These are phyloP conservation scores for Pocillopora damicornis DNA, from an alignment of 64 coral and sea anemone genomes.

Conservation along the genomic window DNA sequence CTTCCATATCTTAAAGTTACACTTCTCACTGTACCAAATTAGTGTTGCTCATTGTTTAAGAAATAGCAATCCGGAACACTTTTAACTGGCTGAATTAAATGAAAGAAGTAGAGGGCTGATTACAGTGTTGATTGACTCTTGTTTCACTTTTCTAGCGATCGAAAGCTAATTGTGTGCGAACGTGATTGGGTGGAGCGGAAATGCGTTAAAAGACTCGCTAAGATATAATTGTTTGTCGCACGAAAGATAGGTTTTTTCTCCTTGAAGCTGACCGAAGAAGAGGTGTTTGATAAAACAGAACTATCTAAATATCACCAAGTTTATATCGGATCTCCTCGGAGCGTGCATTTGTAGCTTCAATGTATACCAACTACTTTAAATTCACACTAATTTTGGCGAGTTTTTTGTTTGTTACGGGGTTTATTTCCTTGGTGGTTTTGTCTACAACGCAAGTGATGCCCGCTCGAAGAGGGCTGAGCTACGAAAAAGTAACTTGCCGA, in stretches of 20 bases:
- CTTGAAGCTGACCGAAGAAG: background rate
- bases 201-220: too few relatives aligned
- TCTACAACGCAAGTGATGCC: background rate
- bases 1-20: too few relatives aligned
- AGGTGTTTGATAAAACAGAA: background rate
- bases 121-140: too few relatives aligned
- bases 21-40: too few relatives aligned
- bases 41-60: too few relatives aligned
- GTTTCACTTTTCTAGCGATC: too few relatives aligned
- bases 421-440: background rate
- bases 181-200: too few relatives aligned
- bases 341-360: background rate
- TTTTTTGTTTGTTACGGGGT: slow-evolving; percentile 9
- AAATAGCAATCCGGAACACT: too few relatives aligned
- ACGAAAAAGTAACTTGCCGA: background rate
- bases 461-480: background rate
- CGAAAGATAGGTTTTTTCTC: background rate
- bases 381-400: background rate
- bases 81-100: too few relatives aligned
- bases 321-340: background rate
- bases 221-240: background rate
- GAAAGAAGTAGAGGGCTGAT: too few relatives aligned
- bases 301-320: background rate
- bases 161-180: too few relatives aligned
- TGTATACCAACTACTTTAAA: background rate